Percentiles rank a stretch among this genome's conserved stretches.
Evolutionary conservation across 2,113 vertebrate genomes (phyloP).

Genomic region (Anguilla japonica): DNA sequence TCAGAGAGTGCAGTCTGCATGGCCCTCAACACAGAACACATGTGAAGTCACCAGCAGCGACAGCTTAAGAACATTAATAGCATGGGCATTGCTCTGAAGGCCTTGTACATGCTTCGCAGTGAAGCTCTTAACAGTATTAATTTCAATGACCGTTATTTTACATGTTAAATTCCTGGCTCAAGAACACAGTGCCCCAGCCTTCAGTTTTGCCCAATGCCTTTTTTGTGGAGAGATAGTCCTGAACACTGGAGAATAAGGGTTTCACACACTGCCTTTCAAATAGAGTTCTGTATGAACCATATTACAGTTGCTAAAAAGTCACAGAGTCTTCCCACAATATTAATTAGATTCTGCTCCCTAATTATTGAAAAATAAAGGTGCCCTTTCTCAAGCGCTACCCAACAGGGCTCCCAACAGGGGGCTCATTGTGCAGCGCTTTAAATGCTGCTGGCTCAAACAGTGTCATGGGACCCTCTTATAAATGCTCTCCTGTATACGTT

Average conservation of each 20-base stretch:
- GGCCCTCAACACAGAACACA: neutral
- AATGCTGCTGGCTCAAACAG: constrained; percentile 55
- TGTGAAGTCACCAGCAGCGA: neutral
- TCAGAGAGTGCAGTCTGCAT: neutral
- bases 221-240: neutral
- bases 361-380: constrained; percentile 64
- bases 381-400: constrained; percentile 62
- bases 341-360: constrained; percentile 54
- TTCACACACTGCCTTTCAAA: neutral
- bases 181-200: neutral
- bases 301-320: neutral
- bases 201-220: neutral
- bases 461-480: constrained; percentile 62
- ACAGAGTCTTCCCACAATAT: neutral
- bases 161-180: neutral
- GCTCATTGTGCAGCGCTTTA: constrained; percentile 63
- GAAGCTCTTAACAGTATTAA: neutral
- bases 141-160: neutral
- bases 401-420: constrained; percentile 55
- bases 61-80: neutral
- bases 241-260: neutral
- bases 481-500: constrained; percentile 56
- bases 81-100: neutral
- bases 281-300: neutral
- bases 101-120: neutral